Base-by-base conservation (phyloP, 2,888 invertebrate species). In the Pristionchus mayeri region DNA sequence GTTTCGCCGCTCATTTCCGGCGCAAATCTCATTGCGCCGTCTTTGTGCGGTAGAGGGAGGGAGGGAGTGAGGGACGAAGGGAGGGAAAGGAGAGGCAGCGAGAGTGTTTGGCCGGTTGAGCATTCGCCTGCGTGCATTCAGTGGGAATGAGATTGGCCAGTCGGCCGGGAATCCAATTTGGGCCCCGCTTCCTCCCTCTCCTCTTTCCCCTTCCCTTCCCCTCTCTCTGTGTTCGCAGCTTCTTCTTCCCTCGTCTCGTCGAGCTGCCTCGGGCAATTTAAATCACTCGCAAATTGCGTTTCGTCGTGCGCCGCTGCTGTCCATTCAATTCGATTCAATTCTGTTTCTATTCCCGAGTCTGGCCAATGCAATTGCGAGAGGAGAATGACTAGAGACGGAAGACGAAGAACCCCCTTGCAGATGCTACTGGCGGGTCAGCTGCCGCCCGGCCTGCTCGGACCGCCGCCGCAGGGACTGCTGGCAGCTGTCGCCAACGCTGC, bases 351-450 rank as follows among this genome's bases (percentile, higher is more conserved):
- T 67, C 67, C 60, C 37, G 34, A 21, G 37, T 37, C 60, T n/a
- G n/a, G n/a, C 60, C 60, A 34, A 67, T 34, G 18, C 76, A 76
- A 76, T 50, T 76, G 76, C 24, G 37, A 30, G 76, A n/a, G 76
- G n/a, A 34, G 76, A 48, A 76, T 48, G 44, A 24, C 71, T 37
- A 76, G 48, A 76, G 76, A 27, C 11, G 48, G 48, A 75, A 34
- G 34, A 24, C 44, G 27, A 27, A 63, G 63, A 63, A 27, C 27
- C 4, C 27, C 57, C 3, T 71, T 86, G 52, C 81, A 86, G 88
- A 87, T 88, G 44, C 85, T 89, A 24, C 85, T 89, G 18, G 87
- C 88, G 76, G 88, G 88, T 30, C 85, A 85, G 27, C 40, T 76
- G 13, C 76, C 76, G 16, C 76, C 76, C 24, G 37, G 67, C 3